A percentile compares a stretch with the other conserved stretches of the same genome.
phyloP scores from a whole-genome alignment of 2,113 vertebrate genomes.

The Aspiorhynchus laticeps region DNA sequence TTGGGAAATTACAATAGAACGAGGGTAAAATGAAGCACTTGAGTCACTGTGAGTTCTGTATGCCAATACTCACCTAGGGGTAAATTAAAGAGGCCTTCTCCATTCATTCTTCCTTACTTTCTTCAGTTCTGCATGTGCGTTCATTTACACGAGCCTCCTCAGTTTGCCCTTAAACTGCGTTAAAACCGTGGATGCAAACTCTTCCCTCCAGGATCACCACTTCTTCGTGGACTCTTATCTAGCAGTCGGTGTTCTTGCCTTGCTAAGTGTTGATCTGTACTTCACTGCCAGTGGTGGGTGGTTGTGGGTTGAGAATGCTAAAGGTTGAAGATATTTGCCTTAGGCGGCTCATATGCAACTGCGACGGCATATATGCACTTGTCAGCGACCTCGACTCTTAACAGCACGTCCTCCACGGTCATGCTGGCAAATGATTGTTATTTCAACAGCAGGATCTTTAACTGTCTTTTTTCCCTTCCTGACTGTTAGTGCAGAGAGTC shows the following conservation, averaged over 20 bases:
- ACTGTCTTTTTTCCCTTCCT: background rate
- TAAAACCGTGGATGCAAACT: background rate
- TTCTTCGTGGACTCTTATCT: conserved; percentile 1
- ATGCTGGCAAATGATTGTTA: conserved; percentile 24
- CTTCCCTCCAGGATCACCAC: background rate
- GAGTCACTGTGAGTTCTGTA: background rate
- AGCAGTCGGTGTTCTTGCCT: background rate
- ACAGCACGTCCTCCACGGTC: conserved; percentile 6
- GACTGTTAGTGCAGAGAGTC: background rate
- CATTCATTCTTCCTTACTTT: background rate
- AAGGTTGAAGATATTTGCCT: background rate
- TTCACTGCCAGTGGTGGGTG: conserved; percentile 35
- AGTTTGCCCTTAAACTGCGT: conserved; percentile 10
- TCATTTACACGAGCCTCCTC: background rate
- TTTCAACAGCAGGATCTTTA: conserved; percentile 27
- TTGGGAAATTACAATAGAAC: conserved; percentile 28
- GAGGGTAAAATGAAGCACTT: background rate
- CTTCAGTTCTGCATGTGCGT: background rate
- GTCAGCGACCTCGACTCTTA: conserved; percentile 19
- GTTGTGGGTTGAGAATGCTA: conserved; percentile 3
- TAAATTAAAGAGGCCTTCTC: conserved; percentile 42
- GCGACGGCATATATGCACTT: conserved; percentile 5
- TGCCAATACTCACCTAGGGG: background rate
- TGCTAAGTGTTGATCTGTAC: conserved; percentile 20
- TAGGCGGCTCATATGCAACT: background rate